Evolutionary conservation across 2,888 invertebrate genomes (phyloP), one percentile per base, ranked within the genome.

Genomic region (Chesias legatella): DNA sequence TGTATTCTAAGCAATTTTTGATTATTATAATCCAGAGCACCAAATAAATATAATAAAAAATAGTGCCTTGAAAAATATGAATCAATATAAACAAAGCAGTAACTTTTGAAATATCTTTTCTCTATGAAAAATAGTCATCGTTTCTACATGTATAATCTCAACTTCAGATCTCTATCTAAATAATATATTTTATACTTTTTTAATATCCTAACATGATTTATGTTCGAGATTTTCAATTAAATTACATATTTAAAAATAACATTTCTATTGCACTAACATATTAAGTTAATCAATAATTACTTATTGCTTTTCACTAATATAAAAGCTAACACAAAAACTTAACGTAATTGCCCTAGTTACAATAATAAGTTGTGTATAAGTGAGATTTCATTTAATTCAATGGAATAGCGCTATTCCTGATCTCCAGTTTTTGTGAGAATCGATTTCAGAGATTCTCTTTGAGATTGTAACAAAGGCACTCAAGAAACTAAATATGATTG

Each of bases 251-350:
- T 73, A 74, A 69, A 73, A 68, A 78, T 81, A 84, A 83, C 78
- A 77, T 75, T 68, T 76, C 83, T 84, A 86, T 86, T 86, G 85
- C 85, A 86, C 85, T 82, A 75, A 66, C 68, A 57, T 61, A 50
- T 46, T 35, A 60, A 58, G 64, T 72, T 73, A 74, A 64, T 67
- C 66, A 67, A 71, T 65, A 72, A 73, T 65, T 78, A n/a, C n/a
- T n/a, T n/a, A 83, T 82, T 81, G 82, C 82, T 78, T 77, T 67
- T 67, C 65, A 70, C 72, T 62, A 64, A 63, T 56, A 69, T 62
- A 62, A 65, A 74, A 71, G 63, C 66, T 73, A 72, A 60, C 48
- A 61, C 53, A 67, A 64, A 60, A 60, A 59, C 58, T 48, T 58
- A 56, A 56, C 27, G 36, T 51, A 58, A 58, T 55, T 52, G 60